These are phyloP conservation scores for Otis tarda DNA, from an alignment of 2,113 vertebrate genomes.

Conservation along the genomic window DNA sequence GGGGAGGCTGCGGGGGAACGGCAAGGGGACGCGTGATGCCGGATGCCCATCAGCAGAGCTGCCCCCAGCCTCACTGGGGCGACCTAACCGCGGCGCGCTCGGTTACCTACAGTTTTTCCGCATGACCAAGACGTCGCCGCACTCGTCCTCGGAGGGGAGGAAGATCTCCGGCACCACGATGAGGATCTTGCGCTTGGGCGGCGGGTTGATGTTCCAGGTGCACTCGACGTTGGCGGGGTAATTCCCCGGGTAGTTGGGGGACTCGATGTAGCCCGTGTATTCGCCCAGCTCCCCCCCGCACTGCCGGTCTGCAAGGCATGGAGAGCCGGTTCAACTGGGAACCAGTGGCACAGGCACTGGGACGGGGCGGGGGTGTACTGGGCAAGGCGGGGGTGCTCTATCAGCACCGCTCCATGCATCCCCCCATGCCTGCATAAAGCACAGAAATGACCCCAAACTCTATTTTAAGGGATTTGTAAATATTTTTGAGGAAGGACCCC, in stretches of 20 bases:
- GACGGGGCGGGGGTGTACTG: not conserved
- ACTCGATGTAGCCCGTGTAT: slow-evolving; percentile 97
- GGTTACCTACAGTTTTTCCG: slow-evolving; percentile 95
- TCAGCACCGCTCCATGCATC: not conserved
- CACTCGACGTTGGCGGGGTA: slow-evolving; percentile 95
- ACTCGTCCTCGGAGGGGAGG: slow-evolving; percentile 96
- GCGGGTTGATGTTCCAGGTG: slow-evolving; percentile 98
- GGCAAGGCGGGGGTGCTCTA: not conserved
- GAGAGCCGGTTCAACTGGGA: not conserved
- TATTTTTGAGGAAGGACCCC: not conserved
- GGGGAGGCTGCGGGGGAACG: slow-evolving; percentile 83
- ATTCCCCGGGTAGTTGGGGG: slow-evolving; percentile 97
- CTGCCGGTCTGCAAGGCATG: slow-evolving; percentile 82
- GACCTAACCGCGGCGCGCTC: not conserved
- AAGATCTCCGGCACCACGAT: slow-evolving; percentile 98
- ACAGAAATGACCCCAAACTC: not conserved
- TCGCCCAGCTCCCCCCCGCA: slow-evolving; percentile 96
- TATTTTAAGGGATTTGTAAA: not conserved
- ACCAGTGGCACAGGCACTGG: not conserved
- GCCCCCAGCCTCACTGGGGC: not conserved
- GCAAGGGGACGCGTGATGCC: not conserved
- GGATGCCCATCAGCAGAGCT: not conserved
- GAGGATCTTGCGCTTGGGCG: slow-evolving; percentile 96
- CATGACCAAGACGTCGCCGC: slow-evolving; percentile 97
- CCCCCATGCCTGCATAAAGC: not conserved